A percentile compares a stretch with the other conserved stretches of the same genome.
Conservation (phyloP, 2,113 vertebrate genomes). For the Zosterops borbonicus region DNA sequence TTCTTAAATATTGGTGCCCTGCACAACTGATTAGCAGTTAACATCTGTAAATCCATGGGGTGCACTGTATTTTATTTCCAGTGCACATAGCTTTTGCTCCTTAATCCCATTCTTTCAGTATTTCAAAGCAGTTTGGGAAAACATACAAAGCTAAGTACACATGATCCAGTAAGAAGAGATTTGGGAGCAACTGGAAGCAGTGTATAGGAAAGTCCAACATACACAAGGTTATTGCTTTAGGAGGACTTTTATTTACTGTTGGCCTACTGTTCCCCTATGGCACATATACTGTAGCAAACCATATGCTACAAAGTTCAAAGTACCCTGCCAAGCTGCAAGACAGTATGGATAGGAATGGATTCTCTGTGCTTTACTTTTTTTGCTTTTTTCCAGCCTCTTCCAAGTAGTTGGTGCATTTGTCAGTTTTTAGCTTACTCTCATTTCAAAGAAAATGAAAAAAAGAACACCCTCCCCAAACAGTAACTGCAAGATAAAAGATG, state of each 20-base stretch:
- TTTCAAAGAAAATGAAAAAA: background rate
- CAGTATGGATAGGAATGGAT: fast-evolving
- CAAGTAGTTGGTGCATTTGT: background rate
- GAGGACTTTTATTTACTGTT: background rate
- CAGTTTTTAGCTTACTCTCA: background rate
- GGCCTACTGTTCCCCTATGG: background rate
- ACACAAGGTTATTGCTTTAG: background rate
- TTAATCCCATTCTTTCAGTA: background rate
- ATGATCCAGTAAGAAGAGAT: background rate
- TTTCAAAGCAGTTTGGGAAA: background rate
- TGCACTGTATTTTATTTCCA: background rate
- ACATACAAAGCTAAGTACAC: background rate
- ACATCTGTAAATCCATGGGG: background rate
- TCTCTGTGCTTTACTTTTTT: background rate
- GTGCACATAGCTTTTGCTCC: background rate
- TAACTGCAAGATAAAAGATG: background rate
- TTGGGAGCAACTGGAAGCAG: background rate
- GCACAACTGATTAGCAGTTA: background rate
- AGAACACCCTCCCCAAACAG: fast-evolving
- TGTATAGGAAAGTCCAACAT: background rate
- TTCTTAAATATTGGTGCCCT: background rate
- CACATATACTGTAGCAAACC: background rate
- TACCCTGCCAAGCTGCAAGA: background rate
- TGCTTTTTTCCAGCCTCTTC: background rate
- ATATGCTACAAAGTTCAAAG: background rate